Conservation (phyloP, 2,113 vertebrate genomes). For the Calidris pugnax region DNA sequence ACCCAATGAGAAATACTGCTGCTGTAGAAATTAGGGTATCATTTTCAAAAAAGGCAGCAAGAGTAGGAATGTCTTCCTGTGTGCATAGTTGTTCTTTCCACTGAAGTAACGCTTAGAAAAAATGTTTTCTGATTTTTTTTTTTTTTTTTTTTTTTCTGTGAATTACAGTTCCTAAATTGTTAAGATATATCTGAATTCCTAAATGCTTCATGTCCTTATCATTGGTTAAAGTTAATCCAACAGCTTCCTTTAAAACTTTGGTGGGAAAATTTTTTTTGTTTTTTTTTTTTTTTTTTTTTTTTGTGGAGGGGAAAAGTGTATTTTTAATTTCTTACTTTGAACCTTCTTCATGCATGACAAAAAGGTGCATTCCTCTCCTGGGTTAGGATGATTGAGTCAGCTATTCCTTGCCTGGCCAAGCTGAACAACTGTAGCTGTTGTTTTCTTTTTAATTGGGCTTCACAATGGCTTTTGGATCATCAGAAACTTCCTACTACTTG, state of each 20-base stretch:
- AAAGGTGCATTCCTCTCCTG: neutral
- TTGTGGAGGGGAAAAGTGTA: neutral
- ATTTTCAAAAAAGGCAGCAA: neutral
- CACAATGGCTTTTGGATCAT: neutral
- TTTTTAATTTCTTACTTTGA: slow-evolving; percentile 9
- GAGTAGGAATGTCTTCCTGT: neutral
- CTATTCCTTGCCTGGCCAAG: slow-evolving; percentile 6
- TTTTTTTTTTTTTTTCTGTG: too few relatives aligned
- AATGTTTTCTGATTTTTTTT: neutral
- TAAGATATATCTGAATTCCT: neutral
- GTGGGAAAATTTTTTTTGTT: too few relatives aligned
- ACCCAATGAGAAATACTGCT: neutral
- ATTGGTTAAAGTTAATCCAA: neutral
- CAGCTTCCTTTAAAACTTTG: neutral
- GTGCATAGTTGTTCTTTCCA: neutral
- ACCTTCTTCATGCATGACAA: neutral
- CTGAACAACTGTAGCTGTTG: slow-evolving; percentile 1
- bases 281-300: neutral
- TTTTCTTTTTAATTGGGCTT: slow-evolving; percentile 22
- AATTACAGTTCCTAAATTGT: neutral
- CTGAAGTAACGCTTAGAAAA: neutral
- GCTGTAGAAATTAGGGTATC: neutral
- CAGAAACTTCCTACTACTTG: slow-evolving; percentile 21
- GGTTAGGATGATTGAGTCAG: neutral
- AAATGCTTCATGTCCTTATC: neutral